phyloP scores from a whole-genome alignment of 2,113 vertebrate species.

The Pseudorasbora parva region DNA sequence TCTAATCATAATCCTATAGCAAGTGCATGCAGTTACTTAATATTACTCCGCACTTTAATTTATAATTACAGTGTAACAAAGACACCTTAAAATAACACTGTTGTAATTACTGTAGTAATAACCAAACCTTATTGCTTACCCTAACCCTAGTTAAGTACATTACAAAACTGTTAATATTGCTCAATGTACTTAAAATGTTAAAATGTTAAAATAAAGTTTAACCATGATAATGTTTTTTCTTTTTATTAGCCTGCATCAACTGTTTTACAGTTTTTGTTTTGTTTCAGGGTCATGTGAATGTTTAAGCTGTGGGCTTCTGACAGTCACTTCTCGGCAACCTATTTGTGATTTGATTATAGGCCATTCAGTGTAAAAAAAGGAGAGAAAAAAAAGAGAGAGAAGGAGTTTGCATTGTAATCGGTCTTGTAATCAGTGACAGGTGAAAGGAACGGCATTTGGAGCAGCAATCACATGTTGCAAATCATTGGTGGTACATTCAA shows the following conservation, averaged over 20 bases:
- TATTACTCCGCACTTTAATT: too few species aligned
- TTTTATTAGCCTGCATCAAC: not conserved
- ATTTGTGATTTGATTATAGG: conserved; percentile 13
- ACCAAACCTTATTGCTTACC: too few species aligned
- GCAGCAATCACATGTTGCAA: conserved; percentile 51
- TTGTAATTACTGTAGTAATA: too few species aligned
- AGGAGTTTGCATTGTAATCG: conserved; percentile 72
- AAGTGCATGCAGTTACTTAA: too few species aligned
- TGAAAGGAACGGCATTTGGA: conserved; percentile 70
- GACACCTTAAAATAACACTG: too few species aligned
- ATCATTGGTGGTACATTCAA: conserved; percentile 38
- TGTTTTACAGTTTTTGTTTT: not conserved
- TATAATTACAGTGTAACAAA: too few species aligned
- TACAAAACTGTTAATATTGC: too few species aligned
- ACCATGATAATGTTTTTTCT: not conserved
- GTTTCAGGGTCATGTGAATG: not conserved
- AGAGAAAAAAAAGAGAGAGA: not conserved
- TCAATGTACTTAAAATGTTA: too few species aligned
- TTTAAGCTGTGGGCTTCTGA: conserved; percentile 8
- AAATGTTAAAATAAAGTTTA: too few species aligned
- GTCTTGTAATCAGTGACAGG: conserved; percentile 83
- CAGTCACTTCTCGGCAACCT: not conserved
- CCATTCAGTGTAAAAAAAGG: not conserved
- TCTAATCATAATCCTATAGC: too few species aligned
- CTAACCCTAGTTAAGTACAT: too few species aligned